phyloP scores from a whole-genome alignment of 2,888 invertebrate species.

The Ceramica pisi region DNA sequence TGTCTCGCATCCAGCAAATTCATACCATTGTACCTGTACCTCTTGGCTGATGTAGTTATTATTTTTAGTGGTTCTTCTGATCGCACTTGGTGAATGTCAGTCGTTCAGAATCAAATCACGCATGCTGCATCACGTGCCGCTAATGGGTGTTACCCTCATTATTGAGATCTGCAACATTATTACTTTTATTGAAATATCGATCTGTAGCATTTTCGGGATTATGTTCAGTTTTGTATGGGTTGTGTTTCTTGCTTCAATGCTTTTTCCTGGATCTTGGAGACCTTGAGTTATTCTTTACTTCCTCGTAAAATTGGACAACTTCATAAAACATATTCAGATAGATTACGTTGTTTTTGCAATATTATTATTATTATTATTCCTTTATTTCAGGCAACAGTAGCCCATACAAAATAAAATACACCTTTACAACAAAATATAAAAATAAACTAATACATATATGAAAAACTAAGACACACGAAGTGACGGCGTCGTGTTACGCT shows the following conservation, averaged over 20 bases:
- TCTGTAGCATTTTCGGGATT: constrained; percentile 37
- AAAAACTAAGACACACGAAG: no score
- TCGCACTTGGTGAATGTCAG: constrained; percentile 59
- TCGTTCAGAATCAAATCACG: constrained; percentile 77
- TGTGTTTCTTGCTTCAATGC: not conserved
- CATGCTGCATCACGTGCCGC: constrained; percentile 84
- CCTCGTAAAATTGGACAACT: not conserved
- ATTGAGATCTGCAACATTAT: constrained; percentile 65
- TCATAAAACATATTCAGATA: not conserved
- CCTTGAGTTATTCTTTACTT: not conserved
- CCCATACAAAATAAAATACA: no score
- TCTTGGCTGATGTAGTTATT: not conserved
- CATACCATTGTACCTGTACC: no score
- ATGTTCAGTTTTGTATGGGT: constrained; percentile 24
- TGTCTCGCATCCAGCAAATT: no score
- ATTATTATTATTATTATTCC: no score
- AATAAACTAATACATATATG: no score
- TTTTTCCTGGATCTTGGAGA: not conserved
- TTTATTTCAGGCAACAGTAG: no score
- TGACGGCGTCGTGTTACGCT: no score
- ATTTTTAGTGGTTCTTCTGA: constrained; percentile 36
- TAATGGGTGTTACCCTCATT: constrained; percentile 77
- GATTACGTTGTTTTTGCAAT: no score
- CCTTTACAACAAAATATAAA: no score
- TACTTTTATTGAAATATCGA: constrained; percentile 66